Evolutionary conservation across 2,797 vertebrate genomes (phyloP).

Genomic region (Silurus aristotelis): DNA sequence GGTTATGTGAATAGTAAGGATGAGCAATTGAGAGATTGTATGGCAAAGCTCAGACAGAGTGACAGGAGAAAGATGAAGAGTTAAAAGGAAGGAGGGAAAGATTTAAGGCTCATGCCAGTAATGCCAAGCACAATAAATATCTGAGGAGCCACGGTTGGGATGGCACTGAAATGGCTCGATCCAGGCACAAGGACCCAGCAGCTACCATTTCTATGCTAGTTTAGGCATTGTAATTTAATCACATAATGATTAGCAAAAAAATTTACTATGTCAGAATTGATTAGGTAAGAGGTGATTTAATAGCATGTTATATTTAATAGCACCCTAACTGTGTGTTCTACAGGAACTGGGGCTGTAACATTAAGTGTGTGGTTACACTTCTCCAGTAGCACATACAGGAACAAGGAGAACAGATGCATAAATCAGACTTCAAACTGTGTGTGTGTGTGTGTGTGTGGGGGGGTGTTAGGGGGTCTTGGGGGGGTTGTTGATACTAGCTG

Average conservation of each 20-base stretch:
- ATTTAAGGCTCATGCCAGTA: constrained; percentile 55
- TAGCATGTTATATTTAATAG: constrained; percentile 28
- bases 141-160: constrained; percentile 38
- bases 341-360: constrained; percentile 59
- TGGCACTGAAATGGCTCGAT: constrained; percentile 43
- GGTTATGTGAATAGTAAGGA: constrained; percentile 33
- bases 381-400: constrained; percentile 61
- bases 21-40: constrained; percentile 49
- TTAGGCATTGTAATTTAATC: constrained; percentile 56
- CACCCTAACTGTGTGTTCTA: constrained; percentile 37
- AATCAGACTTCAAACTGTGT: constrained; percentile 68
- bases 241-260: constrained; percentile 51
- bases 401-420: constrained; percentile 65
- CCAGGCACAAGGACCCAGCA: constrained; percentile 14
- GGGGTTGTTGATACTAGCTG: constrained; percentile 59
- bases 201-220: constrained; percentile 48
- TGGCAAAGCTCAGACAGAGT: constrained; percentile 49
- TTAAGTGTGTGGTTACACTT: constrained; percentile 69
- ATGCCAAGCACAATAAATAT: constrained; percentile 59
- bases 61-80: constrained; percentile 57
- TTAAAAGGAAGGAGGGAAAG: constrained; percentile 51
- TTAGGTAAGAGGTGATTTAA: constrained; percentile 50
- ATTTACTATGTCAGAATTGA: constrained; percentile 52
- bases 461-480: constrained; percentile 44
- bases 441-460: constrained; percentile 2